A percentile compares a stretch with the other conserved stretches of the same genome.
Conservation (phyloP, 2,797 vertebrate genomes). For the Spinus pinus region DNA sequence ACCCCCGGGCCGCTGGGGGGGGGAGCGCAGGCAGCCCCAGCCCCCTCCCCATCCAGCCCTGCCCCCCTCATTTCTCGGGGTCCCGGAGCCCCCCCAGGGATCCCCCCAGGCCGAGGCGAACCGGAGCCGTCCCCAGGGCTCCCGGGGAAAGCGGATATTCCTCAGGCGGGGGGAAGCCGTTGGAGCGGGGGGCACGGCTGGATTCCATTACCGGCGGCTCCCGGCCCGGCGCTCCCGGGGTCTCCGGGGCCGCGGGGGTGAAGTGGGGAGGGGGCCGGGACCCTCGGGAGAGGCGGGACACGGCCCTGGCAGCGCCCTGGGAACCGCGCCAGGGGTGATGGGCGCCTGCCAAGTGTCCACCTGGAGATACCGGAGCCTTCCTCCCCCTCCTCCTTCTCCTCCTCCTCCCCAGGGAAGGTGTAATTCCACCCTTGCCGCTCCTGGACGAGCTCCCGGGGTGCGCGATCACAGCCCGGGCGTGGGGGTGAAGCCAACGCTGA, state of each 20-base stretch:
- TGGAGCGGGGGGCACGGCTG: background rate
- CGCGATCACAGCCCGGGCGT: background rate
- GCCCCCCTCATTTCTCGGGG: background rate
- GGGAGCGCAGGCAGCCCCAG: background rate
- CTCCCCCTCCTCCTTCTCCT: background rate
- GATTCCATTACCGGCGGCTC: background rate
- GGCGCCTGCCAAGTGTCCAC: background rate
- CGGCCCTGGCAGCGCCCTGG: background rate
- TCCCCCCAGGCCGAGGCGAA: background rate
- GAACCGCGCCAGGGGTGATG: background rate
- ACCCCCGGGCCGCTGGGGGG: background rate
- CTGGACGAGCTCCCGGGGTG: background rate
- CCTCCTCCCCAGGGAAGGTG: constrained; percentile 7
- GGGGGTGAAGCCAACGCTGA: background rate
- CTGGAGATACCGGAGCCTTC: background rate
- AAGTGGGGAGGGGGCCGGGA: background rate
- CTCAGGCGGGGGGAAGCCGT: background rate
- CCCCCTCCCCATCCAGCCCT: background rate
- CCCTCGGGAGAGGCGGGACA: background rate
- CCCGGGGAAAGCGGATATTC: background rate
- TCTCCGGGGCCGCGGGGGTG: background rate
- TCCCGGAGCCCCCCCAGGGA: background rate
- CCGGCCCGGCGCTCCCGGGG: background rate
- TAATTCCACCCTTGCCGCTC: background rate
- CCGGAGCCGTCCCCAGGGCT: background rate